A percentile compares a stretch with the other conserved stretches of the same genome.
Evolutionary conservation across 2,888 invertebrate species (phyloP).

Genomic region (Drosophila subsilvestris): DNA sequence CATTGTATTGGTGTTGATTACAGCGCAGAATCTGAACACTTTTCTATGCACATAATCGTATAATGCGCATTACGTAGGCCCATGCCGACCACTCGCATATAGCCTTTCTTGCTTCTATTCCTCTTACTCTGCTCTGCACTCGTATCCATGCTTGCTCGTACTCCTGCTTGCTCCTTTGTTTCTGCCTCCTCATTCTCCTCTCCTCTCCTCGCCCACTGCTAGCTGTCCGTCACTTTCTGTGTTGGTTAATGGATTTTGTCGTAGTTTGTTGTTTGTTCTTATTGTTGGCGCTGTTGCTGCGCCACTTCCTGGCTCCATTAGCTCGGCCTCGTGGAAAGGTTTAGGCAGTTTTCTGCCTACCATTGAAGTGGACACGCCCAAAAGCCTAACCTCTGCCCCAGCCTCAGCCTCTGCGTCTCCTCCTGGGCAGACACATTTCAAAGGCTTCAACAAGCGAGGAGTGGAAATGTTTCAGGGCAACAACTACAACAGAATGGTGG

Average conservation of each 20-base stretch:
- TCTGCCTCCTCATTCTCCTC: conserved; percentile 6
- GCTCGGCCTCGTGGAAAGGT: conserved; percentile 59
- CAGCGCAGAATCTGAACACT: too few species aligned
- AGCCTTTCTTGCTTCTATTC: too few species aligned
- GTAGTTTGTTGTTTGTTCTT: conserved; percentile 22
- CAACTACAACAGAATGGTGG: conserved; percentile 63
- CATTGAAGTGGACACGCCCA: conserved; percentile 73
- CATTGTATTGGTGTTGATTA: too few species aligned
- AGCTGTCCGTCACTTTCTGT: conserved; percentile 48
- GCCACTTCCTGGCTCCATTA: conserved; percentile 69
- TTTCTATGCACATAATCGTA: too few species aligned
- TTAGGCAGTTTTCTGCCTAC: conserved; percentile 57
- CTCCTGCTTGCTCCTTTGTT: conserved; percentile 10
- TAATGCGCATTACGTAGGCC: background rate
- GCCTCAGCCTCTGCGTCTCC: conserved; percentile 20
- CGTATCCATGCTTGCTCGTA: background rate
- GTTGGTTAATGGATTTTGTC: conserved; percentile 65
- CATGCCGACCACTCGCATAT: too few species aligned
- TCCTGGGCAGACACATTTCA: conserved; percentile 59
- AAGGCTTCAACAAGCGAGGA: conserved; percentile 62
- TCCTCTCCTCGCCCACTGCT: conserved; percentile 4
- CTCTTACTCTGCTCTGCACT: background rate
- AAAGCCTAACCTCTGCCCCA: conserved; percentile 11
- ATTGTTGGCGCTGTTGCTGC: conserved; percentile 42
- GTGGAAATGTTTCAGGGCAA: conserved; percentile 57